Evolutionary conservation across 2,888 invertebrate species (phyloP), one percentile per base, ranked within the genome.

Genomic region (Deilephila elpenor): DNA sequence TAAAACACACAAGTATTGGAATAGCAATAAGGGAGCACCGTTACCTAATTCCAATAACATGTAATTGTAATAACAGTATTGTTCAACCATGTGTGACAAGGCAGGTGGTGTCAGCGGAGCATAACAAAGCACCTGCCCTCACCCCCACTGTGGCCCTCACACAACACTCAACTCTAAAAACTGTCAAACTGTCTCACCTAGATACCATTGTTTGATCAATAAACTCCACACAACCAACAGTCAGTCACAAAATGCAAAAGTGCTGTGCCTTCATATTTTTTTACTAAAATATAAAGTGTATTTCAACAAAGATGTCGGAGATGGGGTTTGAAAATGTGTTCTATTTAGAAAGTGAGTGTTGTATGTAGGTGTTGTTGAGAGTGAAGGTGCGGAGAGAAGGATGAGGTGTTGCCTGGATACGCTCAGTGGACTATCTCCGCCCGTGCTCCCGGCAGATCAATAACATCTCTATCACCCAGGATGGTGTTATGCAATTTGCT

Each of bases 291-390:
- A 80, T 78, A 77, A 79, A 79, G 79, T 79, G 78, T 82, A 74
- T 56, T 44, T 74, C 73, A 79, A 25, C 75, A 77, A 93, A 89
- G 89, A 94, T 94, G 94, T 88, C 94, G 72, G 93, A 94, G 85
- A 93, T 95, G 94, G 94, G 90, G 71, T 93, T 94, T 84, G 95
- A 95, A 85, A 93, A 92, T 83, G 94, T 95, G 86, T 95, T 95
- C 85, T 95, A 95, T 86, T 87, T 95, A 71, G 95, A 95, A 84
- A 95, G 95, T 95, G 88, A 95, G 95, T 94, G 87, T 86, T 82
- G 84, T 86, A 85, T 85, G 78, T 81, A 80, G 83, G 82, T 79
- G 79, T 83, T 84, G 81, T 87, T 86, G 83, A 83, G 83, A 85
- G 86, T 81, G 80, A 84, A 86, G 88, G 89, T 83, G 83, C 79